phyloP scores from a whole-genome alignment of 2,888 invertebrate species.

The Hymenopus coronatus region DNA sequence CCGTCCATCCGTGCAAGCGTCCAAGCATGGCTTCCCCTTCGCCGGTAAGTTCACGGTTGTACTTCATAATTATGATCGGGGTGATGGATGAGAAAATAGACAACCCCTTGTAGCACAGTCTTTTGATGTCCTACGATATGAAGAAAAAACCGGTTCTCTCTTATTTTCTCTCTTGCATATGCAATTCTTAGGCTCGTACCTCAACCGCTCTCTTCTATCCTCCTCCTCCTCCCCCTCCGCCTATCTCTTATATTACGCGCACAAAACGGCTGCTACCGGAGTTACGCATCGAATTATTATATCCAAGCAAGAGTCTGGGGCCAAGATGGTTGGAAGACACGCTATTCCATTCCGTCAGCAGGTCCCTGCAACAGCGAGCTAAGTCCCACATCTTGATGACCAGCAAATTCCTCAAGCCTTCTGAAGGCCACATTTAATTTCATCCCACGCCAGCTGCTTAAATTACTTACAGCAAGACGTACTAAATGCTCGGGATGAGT shows the following conservation, averaged over 20 bases:
- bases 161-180: background rate
- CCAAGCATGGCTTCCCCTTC: background rate
- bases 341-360: background rate
- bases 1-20: background rate
- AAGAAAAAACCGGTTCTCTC: background rate
- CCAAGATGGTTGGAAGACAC: constrained; percentile 7
- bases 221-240: background rate
- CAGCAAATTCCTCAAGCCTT: background rate
- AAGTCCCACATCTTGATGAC: background rate
- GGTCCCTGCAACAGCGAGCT: background rate
- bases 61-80: constrained; percentile 20
- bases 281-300: constrained; percentile 16
- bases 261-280: constrained; percentile 14
- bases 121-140: constrained; percentile 19
- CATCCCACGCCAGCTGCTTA: background rate
- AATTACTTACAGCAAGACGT: too few relatives aligned
- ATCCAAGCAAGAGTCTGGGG: background rate
- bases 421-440: background rate
- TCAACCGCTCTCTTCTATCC: background rate
- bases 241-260: constrained; percentile 7
- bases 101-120: constrained; percentile 13
- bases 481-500: too few relatives aligned
- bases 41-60: constrained; percentile 18
- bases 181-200: background rate
- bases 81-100: constrained; percentile 22